phyloP scores from a whole-genome alignment of 2,888 invertebrate genomes.

The Acleris emargana region DNA sequence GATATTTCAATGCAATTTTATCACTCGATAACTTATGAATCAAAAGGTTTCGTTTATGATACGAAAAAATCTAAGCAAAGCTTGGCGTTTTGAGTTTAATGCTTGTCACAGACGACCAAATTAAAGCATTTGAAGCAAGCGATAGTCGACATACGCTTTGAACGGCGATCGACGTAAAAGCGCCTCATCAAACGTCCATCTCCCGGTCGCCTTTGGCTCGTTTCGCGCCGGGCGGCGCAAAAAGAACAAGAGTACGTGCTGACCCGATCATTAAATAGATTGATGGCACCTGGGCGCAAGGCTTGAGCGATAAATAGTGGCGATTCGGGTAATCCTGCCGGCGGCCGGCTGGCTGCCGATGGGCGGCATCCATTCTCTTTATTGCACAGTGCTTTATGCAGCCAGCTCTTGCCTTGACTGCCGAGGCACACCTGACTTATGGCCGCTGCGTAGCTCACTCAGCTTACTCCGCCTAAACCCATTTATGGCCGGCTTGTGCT shows the following conservation, averaged over 20 bases:
- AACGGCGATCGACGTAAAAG: constrained; percentile 78
- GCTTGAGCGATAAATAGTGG: constrained; percentile 83
- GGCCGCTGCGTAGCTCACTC: constrained; percentile 52
- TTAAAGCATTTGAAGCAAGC: constrained; percentile 1
- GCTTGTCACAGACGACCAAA: neutral
- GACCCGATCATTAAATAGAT: constrained; percentile 84
- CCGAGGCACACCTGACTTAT: constrained; percentile 72
- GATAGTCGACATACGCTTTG: constrained; percentile 60
- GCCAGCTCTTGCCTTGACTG: constrained; percentile 67
- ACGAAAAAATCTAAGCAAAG: too few species aligned
- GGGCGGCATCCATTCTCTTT: constrained; percentile 84
- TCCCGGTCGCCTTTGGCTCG: constrained; percentile 63
- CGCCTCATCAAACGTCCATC: constrained; percentile 83
- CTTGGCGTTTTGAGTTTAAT: neutral
- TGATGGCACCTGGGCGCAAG: constrained; percentile 83
- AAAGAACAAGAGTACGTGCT: constrained; percentile 80
- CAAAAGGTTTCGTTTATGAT: too few species aligned
- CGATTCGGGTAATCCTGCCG: constrained; percentile 82
- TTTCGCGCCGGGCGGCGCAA: constrained; percentile 67
- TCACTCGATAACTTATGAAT: neutral
- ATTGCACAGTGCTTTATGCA: constrained; percentile 82
- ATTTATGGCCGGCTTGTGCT: constrained; percentile 26
- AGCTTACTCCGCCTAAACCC: constrained; percentile 36
- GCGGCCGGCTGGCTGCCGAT: constrained; percentile 75
- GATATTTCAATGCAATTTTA: neutral